phyloP scores from a whole-genome alignment of 1,140 invertebrate species.

The Drosophila punjabiensis region DNA sequence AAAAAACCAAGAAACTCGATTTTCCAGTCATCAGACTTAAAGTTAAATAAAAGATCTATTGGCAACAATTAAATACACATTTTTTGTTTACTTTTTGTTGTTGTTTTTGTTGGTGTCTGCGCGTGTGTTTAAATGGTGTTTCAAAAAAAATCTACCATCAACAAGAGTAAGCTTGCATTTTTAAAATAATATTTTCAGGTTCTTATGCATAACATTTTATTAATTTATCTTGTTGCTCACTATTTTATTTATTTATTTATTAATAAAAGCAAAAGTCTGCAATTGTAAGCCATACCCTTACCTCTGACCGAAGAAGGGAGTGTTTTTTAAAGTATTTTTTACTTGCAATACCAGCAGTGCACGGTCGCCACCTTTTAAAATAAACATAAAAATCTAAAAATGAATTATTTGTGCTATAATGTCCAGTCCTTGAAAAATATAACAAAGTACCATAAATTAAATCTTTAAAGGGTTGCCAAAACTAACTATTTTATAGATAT shows the following conservation, averaged over 20 bases:
- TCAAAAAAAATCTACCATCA: neutral
- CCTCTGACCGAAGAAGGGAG: too few species aligned
- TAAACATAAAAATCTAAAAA: neutral
- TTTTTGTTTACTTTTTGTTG: neutral
- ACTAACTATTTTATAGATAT: neutral
- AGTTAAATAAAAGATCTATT: neutral
- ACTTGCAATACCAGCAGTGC: too few species aligned
- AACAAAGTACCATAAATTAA: neutral
- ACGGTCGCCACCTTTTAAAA: too few species aligned
- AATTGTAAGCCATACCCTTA: too few species aligned
- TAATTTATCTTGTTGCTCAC: neutral
- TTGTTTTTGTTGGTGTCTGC: neutral
- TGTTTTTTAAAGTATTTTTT: too few species aligned
- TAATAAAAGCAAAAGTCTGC: too few species aligned
- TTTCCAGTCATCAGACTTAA: neutral
- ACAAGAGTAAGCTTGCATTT: neutral
- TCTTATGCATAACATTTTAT: neutral
- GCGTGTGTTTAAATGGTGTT: neutral
- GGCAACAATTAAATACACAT: neutral
- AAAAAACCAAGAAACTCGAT: slow-evolving; percentile 1
- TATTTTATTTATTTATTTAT: neutral
- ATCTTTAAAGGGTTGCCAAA: neutral
- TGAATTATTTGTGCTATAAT: neutral
- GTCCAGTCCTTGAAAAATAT: neutral
- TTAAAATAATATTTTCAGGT: neutral